Evolutionary conservation across 2,797 vertebrate species (phyloP).

Genomic region (Enteromius anoplus): DNA sequence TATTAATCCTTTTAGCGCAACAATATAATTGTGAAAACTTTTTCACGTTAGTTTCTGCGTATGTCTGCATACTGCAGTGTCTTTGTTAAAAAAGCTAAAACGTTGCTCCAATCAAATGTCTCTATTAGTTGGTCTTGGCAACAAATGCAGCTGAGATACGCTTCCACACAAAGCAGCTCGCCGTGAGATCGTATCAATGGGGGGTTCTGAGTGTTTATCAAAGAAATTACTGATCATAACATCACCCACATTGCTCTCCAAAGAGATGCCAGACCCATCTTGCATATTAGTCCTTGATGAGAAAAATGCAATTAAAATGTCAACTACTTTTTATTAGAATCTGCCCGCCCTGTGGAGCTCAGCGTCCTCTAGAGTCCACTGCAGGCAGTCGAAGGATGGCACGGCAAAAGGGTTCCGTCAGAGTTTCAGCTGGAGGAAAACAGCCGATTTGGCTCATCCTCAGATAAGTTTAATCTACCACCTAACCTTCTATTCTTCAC

Average conservation of each 20-base stretch:
- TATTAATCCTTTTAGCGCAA: conserved; percentile 25
- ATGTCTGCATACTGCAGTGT: neutral
- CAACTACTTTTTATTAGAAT: conserved; percentile 81
- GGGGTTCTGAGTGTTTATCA: conserved; percentile 71
- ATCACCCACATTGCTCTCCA: conserved; percentile 78
- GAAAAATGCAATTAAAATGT: conserved; percentile 83
- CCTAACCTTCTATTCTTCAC: neutral
- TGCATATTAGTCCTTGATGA: conserved; percentile 82
- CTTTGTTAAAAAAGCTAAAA: conserved; percentile 17
- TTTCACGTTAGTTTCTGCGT: neutral
- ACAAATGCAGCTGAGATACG: conserved; percentile 39
- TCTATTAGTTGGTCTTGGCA: conserved; percentile 43
- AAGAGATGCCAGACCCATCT: conserved; percentile 75
- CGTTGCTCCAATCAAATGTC: conserved; percentile 44
- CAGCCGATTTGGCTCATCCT: conserved; percentile 20
- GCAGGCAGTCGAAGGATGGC: conserved; percentile 45
- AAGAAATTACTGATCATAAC: conserved; percentile 77
- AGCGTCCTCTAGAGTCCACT: conserved; percentile 66
- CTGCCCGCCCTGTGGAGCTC: conserved; percentile 71
- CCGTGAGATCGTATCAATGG: conserved; percentile 55
- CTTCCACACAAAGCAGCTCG: conserved; percentile 44
- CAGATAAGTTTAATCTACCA: conserved; percentile 26
- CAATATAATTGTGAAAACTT: conserved; percentile 15
- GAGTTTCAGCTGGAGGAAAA: conserved; percentile 35
- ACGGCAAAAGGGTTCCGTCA: conserved; percentile 45